Base-by-base conservation (phyloP, 2,888 invertebrate species). In the Yponomeuta plumbellus region DNA sequence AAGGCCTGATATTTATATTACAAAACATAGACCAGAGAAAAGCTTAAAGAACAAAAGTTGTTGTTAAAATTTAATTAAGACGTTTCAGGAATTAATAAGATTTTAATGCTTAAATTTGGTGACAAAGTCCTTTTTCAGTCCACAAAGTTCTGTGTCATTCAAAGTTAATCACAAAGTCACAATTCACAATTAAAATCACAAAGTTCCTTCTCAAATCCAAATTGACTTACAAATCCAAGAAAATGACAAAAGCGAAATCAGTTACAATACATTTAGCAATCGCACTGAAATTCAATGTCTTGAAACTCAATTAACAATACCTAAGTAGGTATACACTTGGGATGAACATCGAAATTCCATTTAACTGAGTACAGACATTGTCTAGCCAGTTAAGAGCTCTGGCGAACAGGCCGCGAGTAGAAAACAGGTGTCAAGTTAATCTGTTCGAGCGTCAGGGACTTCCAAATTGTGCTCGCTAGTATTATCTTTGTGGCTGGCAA, bases 331-430 rank as follows among this genome's bases (percentile, higher is more conserved):
- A 39, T n/a, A 3, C 17, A 23, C 62, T 13, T 44, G n/a, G 44
- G n/a, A 39, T 39, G 64, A 40, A 64, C 64, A 64, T 44, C 22
- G 64, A 64, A 64, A 64, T 21, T 44, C 64, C 64, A 64, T 64
- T 64, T 39, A 5, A 13, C 39, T 40, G 40, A 21, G 39, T 22
- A 44, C 44, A 52, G 44, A 5, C 44, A 2, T 17, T 17, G 17
- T 52, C 44, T 52, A 52, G 44, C 44, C 17, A 52, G 3, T 17
- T 17, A 0, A 52, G 44, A 52, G 13, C 44, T 52, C 44, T 13
- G 3, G 44, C 3, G 44, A 52, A 5, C 5, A 52, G 44, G 44
- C 13, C 3, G 44, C 17, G 17, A 17, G 13, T 17, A 17, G 17
- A 1, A 17, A 52, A 52, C 17, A 52, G 44, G 44, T 52, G 44